Evolutionary conservation across 2,113 vertebrate species (phyloP).

Genomic region (Synodontis membranacea): DNA sequence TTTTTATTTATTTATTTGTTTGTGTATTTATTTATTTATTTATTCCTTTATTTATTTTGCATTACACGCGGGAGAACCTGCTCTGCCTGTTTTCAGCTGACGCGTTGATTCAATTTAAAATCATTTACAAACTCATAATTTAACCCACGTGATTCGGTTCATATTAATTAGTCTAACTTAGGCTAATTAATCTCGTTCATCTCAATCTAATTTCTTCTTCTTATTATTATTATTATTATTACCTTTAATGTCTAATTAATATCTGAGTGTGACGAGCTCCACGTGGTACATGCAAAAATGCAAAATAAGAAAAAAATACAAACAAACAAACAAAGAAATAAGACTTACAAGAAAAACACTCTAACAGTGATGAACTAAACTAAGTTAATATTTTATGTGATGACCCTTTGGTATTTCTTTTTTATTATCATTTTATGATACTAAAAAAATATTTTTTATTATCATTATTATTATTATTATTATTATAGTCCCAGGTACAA

Average conservation of each 20-base stretch:
- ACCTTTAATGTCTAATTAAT: neutral
- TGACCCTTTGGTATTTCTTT: too few relatives aligned
- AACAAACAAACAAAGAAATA: too few relatives aligned
- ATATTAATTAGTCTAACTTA: neutral
- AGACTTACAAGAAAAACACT: too few relatives aligned
- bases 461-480: too few relatives aligned
- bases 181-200: neutral
- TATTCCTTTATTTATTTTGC: neutral
- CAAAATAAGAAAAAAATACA: too few relatives aligned
- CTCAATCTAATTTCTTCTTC: neutral
- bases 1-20: too few relatives aligned
- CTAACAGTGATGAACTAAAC: too few relatives aligned
- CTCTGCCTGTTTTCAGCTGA: neutral
- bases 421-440: too few relatives aligned
- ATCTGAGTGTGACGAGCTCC: neutral
- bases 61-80: neutral
- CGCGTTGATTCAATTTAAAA: neutral
- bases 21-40: neutral
- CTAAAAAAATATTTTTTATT: too few relatives aligned
- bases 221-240: too few relatives aligned
- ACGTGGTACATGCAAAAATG: neutral
- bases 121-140: neutral
- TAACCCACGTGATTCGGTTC: neutral
- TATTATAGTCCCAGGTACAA: too few relatives aligned
- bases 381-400: too few relatives aligned